These are phyloP conservation scores for Rutpela maculata DNA, from an alignment of 2,888 invertebrate species.

Conservation along the genomic window DNA sequence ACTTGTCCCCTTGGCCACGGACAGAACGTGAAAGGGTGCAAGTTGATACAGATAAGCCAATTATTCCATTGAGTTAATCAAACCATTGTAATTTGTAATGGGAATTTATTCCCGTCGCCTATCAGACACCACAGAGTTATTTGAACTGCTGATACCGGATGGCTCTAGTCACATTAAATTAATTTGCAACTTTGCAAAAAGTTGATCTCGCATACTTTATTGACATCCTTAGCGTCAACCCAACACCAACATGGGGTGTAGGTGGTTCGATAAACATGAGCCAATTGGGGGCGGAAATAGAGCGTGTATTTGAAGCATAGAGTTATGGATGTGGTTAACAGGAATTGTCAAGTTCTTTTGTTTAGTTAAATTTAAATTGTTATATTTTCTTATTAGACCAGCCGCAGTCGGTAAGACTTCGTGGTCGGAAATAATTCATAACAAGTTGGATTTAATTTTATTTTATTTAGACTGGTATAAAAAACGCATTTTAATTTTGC, in stretches of 20 bases:
- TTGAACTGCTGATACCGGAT: constrained; percentile 2
- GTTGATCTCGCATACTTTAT: not conserved
- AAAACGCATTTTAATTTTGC: too few species aligned
- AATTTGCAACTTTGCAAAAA: not conserved
- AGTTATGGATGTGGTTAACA: too few species aligned
- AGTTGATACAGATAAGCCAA: constrained; percentile 48
- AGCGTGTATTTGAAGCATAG: too few species aligned
- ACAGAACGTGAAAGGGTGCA: constrained; percentile 48
- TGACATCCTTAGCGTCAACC: not conserved
- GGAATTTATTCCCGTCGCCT: constrained; percentile 51
- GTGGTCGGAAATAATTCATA: too few species aligned
- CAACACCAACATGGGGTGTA: not conserved
- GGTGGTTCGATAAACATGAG: not conserved
- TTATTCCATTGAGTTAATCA: constrained; percentile 58
- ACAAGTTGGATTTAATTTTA: too few species aligned
- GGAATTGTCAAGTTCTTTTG: too few species aligned
- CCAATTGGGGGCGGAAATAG: not conserved
- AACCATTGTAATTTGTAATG: constrained; percentile 54
- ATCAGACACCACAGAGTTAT: not conserved
- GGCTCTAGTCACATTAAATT: not conserved
- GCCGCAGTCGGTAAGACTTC: too few species aligned
- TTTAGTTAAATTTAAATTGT: too few species aligned
- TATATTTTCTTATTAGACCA: too few species aligned
- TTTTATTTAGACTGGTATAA: too few species aligned
- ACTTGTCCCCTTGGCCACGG: constrained; percentile 44